Percentiles rank a stretch among this genome's conserved stretches.
Conservation (phyloP, 2,888 invertebrate species). For the Gari tellinella region DNA sequence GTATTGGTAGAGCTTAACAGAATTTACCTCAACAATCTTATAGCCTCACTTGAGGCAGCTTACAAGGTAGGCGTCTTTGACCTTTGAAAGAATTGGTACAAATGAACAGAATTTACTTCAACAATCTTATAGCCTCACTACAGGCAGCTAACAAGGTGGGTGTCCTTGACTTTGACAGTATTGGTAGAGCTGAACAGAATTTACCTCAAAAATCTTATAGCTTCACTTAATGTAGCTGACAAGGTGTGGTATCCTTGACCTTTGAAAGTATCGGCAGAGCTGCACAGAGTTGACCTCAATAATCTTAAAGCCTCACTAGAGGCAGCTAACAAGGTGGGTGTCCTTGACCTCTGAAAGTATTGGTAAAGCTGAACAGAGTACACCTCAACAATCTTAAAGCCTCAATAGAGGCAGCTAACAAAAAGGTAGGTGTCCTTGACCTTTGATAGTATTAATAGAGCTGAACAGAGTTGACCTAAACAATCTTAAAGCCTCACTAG, state of each 20-base stretch:
- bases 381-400: conserved; percentile 76
- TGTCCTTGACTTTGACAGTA: too few species aligned
- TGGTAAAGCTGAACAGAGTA: conserved; percentile 76
- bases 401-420: conserved; percentile 78
- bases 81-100: too few species aligned
- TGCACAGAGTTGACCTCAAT: conserved; percentile 75
- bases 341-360: too few species aligned
- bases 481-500: too few species aligned
- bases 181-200: too few species aligned
- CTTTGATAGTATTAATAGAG: too few species aligned
- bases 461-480: too few species aligned
- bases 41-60: conserved; percentile 77
- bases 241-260: too few species aligned
- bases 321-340: conserved; percentile 80
- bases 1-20: conserved; percentile 78
- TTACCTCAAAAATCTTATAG: too few species aligned
- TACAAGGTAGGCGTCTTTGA: too few species aligned
- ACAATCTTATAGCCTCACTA: conserved; percentile 74
- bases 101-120: conserved; percentile 75
- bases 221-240: too few species aligned
- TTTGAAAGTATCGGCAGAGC: conserved; percentile 78
- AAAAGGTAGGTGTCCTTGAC: too few species aligned
- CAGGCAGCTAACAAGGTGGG: conserved; percentile 81
- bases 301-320: conserved; percentile 77
- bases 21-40: conserved; percentile 75